Base-by-base conservation (phyloP, 2,797 vertebrate genomes). In the Sebastiscus albofasciatus region DNA sequence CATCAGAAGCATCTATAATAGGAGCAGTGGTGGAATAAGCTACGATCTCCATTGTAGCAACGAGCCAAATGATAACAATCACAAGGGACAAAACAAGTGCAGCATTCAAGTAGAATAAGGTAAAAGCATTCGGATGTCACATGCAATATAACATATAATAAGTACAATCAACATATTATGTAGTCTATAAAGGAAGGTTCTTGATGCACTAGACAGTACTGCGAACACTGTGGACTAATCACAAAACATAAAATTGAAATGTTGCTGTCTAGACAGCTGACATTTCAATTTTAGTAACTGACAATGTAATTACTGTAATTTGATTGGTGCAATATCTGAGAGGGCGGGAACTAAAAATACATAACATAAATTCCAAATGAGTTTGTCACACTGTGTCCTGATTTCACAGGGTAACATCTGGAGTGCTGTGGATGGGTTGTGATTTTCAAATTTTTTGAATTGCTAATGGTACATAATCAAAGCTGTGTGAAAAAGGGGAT, bases 51-150 rank as follows among this genome's bases (percentile, higher is more conserved):
- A 55, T 22, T 39, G 26, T 31, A 62, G 66, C 75, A 71, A 58
- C 16, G 22, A 73, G 61, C 56, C 70, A 60, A 59, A 79, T 27
- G 14, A 69, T 26, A 61, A 73, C 61, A 68, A 27, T 69, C 42
- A 55, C 29, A 79, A 67, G 18, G 16, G 13, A 64, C 49, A 74
- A 39, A 69, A 70, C 22, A 77, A 77, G 11, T 18, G 61, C 69
- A 69, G 46, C 72, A n/a, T 83, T 76, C 22, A 72, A 62, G 67
- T 16, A 62, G 13, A 76, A 77, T 46, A 70, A 26, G 75, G 78
- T 75, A 72, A 83, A 83, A 58, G 26, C 55, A 55, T 46, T 77
- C 56, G 27, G 55, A 60, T 70, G 67, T 77, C 39, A 77, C 9
- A 59, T 22, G n/a, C 59, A 66, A 67, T 27, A 27, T 69, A 70